Percentiles rank a stretch among this genome's conserved stretches.
Conservation (phyloP, 1,140 invertebrate genomes). For the Drosophila athabasca region DNA sequence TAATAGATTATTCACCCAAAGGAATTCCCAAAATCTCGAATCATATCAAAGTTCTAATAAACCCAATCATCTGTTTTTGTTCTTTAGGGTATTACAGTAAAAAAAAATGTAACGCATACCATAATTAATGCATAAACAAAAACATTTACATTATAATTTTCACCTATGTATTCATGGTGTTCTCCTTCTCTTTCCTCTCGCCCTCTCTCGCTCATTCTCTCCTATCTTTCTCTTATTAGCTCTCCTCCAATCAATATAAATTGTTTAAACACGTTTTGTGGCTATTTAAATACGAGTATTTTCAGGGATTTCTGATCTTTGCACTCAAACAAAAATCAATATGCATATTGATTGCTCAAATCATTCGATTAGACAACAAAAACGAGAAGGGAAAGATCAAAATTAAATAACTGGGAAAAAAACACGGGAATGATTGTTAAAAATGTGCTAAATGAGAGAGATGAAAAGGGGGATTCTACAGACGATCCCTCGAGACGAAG, state of each 20-base stretch:
- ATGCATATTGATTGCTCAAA: conserved; percentile 47
- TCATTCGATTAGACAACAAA: conserved; percentile 46
- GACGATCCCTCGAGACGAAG: conserved; percentile 20
- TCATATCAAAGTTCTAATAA: neutral
- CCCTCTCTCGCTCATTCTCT: neutral
- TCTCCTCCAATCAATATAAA: conserved; percentile 31
- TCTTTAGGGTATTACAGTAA: neutral
- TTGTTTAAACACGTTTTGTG: conserved; percentile 67
- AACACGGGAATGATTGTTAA: conserved; percentile 74
- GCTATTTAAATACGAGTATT: conserved; percentile 71
- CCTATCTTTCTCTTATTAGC: neutral
- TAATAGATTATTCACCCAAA: too few species aligned
- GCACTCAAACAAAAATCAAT: conserved; percentile 37
- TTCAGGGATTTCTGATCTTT: conserved; percentile 55
- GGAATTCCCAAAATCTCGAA: too few species aligned
- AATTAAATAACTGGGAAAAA: conserved; percentile 57
- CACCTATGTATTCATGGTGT: conserved; percentile 26
- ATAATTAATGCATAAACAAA: conserved; percentile 6
- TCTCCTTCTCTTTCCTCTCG: neutral
- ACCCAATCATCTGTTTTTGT: neutral
- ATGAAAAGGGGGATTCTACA: neutral
- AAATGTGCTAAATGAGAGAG: conserved; percentile 48
- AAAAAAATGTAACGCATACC: conserved; percentile 7
- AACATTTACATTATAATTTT: conserved; percentile 50
- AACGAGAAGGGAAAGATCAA: conserved; percentile 43